phyloP scores from a whole-genome alignment of 2,113 vertebrate genomes.

The Catharus fuscescens region DNA sequence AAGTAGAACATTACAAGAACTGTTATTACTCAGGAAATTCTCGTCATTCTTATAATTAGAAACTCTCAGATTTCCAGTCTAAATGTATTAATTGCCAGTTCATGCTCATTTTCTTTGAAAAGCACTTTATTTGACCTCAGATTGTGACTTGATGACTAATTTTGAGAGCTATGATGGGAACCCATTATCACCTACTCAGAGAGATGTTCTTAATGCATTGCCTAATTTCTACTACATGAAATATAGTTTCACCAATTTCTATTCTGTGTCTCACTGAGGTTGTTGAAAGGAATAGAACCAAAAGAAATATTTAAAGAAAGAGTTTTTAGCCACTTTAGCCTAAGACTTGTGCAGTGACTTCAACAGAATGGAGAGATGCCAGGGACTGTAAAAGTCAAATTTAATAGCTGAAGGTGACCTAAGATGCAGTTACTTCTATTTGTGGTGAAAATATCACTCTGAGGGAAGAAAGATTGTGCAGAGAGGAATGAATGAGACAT shows the following conservation, averaged over 20 bases:
- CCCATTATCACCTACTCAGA: constrained; percentile 6
- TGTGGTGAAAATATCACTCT: neutral
- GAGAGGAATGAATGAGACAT: neutral
- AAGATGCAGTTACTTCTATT: neutral
- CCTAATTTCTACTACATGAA: neutral
- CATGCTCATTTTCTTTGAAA: constrained; percentile 35
- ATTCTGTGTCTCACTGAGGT: neutral
- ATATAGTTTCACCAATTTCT: neutral
- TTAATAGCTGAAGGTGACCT: neutral
- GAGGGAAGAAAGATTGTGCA: neutral
- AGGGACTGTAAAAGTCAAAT: neutral
- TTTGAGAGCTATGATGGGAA: constrained; percentile 38
- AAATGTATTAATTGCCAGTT: constrained; percentile 34
- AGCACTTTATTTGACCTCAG: constrained; percentile 11
- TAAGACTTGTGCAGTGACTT: neutral
- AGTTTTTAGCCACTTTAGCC: neutral
- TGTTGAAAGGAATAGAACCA: neutral
- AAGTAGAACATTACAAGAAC: too few relatives aligned
- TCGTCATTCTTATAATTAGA: neutral
- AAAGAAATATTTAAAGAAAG: neutral
- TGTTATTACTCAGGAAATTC: neutral
- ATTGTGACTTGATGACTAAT: constrained; percentile 33
- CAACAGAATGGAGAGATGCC: neutral
- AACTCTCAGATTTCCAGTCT: neutral
- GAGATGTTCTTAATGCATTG: neutral